Base-by-base conservation (phyloP, 2,888 invertebrate species). In the Dascillus cervinus region DNA sequence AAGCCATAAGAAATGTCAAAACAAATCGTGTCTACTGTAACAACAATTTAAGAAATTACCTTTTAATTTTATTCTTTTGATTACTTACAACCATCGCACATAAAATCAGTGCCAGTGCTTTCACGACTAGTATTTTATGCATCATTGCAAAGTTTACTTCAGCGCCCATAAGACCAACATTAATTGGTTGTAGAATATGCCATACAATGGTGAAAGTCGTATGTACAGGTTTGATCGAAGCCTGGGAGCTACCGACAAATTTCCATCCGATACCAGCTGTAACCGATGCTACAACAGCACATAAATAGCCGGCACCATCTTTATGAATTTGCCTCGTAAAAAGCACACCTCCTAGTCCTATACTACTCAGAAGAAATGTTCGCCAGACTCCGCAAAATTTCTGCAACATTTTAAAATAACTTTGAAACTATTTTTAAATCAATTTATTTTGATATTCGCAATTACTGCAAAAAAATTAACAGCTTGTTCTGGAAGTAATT, bases 151-250 rank as follows among this genome's bases (percentile, higher is more conserved):
- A 8, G 4, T 26, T 13, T 5, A 26, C 26, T 26, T 26, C 26
- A 3, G 14, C 15, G 4, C 26, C 14, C 10, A 26, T 26, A 3
- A 26, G 15, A 4, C 15, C 15, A 10, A 26, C 6, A 14, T 14
- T 17, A 26, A 13, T 26, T 3, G 26, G 15, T n/a, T 26, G 14
- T 9, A 26, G n/a, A n/a, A 26, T 11, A 8, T 26, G 26, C 26
- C 26, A 26, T 14, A 8, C 9, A 11, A 26, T 26, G 5, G 24
- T 13, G 17, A 14, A 26, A 2, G 6, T 12, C 14, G 17, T 15
- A 9, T 15, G 14, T 3, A 26, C 26, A 15, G 15, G 15, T n/a
- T n/a, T n/a, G 11, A 15, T 26, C 2, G 2, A 8, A 11, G 9
- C 9, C 4, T 14, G 14, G 2, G 15, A 5, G 3, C 15, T n/a